phyloP scores from a whole-genome alignment of 37 sponge, comb jelly and placozoan species.

The Cliona cf. orientalis region DNA sequence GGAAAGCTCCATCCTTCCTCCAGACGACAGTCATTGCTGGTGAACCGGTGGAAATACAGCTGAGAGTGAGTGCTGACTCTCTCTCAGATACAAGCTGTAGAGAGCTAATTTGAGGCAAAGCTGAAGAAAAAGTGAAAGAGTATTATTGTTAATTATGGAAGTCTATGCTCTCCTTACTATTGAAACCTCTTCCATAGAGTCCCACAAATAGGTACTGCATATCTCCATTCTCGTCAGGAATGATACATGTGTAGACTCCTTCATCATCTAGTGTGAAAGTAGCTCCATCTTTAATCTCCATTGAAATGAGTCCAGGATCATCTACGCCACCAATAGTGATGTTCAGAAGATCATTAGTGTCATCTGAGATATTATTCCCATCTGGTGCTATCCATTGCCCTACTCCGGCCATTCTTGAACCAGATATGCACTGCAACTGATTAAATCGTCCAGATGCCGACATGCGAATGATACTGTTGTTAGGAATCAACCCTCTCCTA shows the following conservation, averaged over 20 bases:
- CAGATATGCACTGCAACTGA: not conserved
- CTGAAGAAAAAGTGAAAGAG: too few relatives aligned
- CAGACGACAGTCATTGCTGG: slow-evolving; percentile 21
- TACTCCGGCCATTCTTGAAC: not conserved
- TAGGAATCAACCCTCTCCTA: not conserved
- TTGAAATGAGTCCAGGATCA: slow-evolving; percentile 1
- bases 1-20: not conserved
- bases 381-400: slow-evolving; percentile 4
- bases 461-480: slow-evolving; percentile 10
- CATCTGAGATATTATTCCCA: not conserved
- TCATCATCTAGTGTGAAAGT: not conserved
- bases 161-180: not conserved
- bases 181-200: not conserved
- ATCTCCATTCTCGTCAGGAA: not conserved
- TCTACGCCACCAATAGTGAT: not conserved
- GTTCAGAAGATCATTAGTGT: not conserved
- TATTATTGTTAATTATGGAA: too few relatives aligned
- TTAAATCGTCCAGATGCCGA: not conserved
- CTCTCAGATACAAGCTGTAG: too few relatives aligned
- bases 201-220: not conserved
- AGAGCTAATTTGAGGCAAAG: too few relatives aligned
- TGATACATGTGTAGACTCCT: not conserved
- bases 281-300: not conserved
- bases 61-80: slow-evolving; percentile 15
- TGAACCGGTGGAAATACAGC: slow-evolving; percentile 10